A percentile compares a stretch with the other conserved stretches of the same genome.
Evolutionary conservation across 2,113 vertebrate genomes (phyloP).

Genomic region (Marcusenius ussheri): DNA sequence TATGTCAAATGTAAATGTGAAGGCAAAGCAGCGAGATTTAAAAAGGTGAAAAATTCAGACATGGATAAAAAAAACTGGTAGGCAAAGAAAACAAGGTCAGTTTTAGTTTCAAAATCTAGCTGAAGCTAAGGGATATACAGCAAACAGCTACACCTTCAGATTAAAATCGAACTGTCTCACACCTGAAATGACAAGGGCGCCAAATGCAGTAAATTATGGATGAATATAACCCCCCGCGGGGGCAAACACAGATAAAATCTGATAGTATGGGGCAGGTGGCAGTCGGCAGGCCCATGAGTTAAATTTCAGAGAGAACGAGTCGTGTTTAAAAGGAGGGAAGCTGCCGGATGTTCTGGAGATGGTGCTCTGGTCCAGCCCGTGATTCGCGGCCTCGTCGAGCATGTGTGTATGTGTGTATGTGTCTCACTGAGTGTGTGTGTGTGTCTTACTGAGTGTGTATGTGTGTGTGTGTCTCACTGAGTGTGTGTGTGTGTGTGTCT

Average conservation of each 20-base stretch:
- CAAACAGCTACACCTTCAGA: conserved; percentile 44
- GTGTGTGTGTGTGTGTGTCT: background rate
- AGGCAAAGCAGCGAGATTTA: background rate
- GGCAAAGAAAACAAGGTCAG: background rate
- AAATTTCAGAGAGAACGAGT: background rate
- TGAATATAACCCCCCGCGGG: background rate
- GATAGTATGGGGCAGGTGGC: background rate
- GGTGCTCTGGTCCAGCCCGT: background rate
- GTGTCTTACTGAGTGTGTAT: no score
- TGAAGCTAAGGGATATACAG: background rate
- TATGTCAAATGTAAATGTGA: background rate
- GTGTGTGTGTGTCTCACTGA: background rate
- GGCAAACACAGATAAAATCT: background rate
- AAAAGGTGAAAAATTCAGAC: background rate
- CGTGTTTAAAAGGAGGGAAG: background rate
- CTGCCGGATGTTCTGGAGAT: background rate
- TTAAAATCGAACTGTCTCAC: conserved; percentile 57
- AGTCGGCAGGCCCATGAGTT: background rate
- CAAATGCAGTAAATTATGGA: background rate
- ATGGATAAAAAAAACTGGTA: background rate
- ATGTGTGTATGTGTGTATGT: no score
- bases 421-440: background rate
- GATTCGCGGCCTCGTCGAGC: background rate
- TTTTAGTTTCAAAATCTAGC: background rate
- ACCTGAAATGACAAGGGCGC: conserved; percentile 27